Evolutionary conservation across 2,113 vertebrate species (phyloP).

Genomic region (Stigmatopora argus): DNA sequence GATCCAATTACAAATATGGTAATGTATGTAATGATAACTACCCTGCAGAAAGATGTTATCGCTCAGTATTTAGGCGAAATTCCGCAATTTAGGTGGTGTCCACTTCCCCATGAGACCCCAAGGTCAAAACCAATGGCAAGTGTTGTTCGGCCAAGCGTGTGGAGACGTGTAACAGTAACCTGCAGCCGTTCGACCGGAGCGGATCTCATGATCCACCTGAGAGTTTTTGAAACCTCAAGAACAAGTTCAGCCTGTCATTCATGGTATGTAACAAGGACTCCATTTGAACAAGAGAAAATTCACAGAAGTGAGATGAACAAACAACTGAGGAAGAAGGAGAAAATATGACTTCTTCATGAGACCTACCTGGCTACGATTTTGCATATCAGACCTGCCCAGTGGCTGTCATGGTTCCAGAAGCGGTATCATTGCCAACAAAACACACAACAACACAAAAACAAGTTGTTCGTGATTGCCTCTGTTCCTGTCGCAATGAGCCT

Average conservation of each 20-base stretch:
- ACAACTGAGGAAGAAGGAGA: constrained; percentile 35
- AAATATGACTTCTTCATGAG: constrained; percentile 33
- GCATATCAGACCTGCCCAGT: constrained; percentile 61
- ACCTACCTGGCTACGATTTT: constrained; percentile 54
- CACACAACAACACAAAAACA: constrained; percentile 54
- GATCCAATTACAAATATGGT: constrained; percentile 50
- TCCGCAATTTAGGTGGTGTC: constrained; percentile 48
- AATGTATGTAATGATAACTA: constrained; percentile 35
- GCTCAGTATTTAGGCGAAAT: constrained; percentile 31
- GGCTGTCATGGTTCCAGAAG: constrained; percentile 57
- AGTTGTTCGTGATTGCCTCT: constrained; percentile 57
- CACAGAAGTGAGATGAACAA: constrained; percentile 23
- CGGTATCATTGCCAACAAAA: constrained; percentile 43
- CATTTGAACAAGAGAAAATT: constrained; percentile 36
- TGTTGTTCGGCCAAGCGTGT: constrained; percentile 37
- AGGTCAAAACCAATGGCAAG: constrained; percentile 54
- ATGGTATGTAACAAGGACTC: constrained; percentile 32
- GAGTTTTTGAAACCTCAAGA: constrained; percentile 51
- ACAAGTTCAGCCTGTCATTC: constrained; percentile 63
- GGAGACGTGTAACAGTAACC: constrained; percentile 61
- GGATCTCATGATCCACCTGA: constrained; percentile 47
- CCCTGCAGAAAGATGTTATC: constrained; percentile 48
- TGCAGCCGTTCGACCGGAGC: constrained; percentile 51
- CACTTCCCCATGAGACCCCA: constrained; percentile 42
- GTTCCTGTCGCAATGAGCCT: constrained; percentile 68